Conservation (phyloP, 2,797 vertebrate species). For the Arnoldichthys spilopterus region DNA sequence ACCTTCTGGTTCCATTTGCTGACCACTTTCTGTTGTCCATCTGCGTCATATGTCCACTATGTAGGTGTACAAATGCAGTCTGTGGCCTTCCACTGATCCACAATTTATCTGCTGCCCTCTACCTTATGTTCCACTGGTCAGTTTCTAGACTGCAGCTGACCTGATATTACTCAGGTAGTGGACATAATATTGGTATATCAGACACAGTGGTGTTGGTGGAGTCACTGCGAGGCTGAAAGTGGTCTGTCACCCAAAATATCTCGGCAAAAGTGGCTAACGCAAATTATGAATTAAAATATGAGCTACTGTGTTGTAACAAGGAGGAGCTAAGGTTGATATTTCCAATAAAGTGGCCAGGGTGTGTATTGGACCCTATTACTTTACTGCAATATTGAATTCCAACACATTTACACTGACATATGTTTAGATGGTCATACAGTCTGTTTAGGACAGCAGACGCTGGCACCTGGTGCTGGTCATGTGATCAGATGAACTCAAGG, state of each 20-base stretch:
- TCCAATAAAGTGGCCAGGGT: not conserved
- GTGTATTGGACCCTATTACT: no score
- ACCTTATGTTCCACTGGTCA: not conserved
- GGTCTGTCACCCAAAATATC: not conserved
- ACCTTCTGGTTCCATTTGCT: not conserved
- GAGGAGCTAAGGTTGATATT: not conserved
- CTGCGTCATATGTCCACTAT: not conserved
- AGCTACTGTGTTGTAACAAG: no score
- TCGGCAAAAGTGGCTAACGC: no score
- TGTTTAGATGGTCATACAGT: not conserved
- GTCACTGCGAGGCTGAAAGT: not conserved
- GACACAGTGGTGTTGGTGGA: not conserved
- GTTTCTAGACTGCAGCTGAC: not conserved
- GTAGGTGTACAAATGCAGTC: not conserved
- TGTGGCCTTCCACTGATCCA: no score
- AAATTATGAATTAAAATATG: no score
- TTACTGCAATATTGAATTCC: not conserved
- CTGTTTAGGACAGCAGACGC: not conserved
- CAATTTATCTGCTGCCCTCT: not conserved
- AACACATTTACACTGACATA: no score
- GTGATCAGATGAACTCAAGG: conserved; percentile 23
- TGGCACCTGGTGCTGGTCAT: not conserved
- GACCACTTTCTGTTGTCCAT: not conserved
- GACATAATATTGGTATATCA: not conserved
- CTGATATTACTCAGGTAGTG: not conserved